Percentiles rank a stretch among this genome's conserved stretches.
Evolutionary conservation across 64 coral and sea anemone genomes (phyloP).

Genomic region (Pocillopora verrucosa): DNA sequence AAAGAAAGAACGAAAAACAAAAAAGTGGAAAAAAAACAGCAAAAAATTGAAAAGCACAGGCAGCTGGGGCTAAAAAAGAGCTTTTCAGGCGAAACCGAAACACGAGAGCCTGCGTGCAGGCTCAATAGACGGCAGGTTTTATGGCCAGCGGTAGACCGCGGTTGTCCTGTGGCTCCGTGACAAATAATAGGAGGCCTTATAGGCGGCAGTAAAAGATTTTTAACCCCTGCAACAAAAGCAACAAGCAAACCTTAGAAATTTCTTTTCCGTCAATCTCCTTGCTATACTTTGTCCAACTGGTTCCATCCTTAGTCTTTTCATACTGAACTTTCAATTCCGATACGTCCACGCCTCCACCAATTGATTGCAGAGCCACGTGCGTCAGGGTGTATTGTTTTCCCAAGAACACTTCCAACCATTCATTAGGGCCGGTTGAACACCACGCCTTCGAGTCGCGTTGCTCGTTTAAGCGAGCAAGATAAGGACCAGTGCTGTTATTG

Average conservation of each 20-base stretch:
- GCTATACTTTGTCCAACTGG: neutral
- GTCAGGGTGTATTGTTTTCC: slow-evolving; percentile 17
- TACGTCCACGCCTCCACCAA: neutral
- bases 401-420: slow-evolving; percentile 2
- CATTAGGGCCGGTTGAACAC: neutral
- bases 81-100: too few species aligned
- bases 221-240: neutral
- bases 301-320: neutral
- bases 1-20: neutral
- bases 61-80: too few species aligned
- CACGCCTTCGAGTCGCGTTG: neutral
- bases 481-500: neutral
- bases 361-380: neutral
- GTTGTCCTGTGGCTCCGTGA: too few species aligned
- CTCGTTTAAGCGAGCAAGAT: neutral
- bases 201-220: too few species aligned
- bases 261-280: neutral
- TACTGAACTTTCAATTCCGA: neutral
- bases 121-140: too few species aligned
- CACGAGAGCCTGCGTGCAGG: too few species aligned
- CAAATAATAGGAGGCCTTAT: too few species aligned
- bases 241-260: neutral
- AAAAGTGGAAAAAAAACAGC: neutral
- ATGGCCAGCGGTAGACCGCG: too few species aligned
- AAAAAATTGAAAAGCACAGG: neutral